Base-by-base conservation (phyloP, 1,140 invertebrate species). In the Drosophila athabasca region DNA sequence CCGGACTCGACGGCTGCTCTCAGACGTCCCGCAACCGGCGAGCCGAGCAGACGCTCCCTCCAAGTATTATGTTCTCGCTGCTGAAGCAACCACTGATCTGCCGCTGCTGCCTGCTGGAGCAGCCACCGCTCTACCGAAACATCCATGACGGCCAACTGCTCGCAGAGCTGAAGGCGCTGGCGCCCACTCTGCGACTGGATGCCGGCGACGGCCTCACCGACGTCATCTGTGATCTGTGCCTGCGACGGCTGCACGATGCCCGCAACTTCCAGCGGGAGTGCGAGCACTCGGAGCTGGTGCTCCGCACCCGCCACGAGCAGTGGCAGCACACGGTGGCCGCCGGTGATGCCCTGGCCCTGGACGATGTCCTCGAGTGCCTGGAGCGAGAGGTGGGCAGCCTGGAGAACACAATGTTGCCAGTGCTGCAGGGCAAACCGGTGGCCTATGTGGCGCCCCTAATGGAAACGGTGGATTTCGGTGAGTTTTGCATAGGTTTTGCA, bases 51-150 rank as follows among this genome's bases (percentile, higher is more conserved):
- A 82, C 79, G 76, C 59, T 26, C 24, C 50, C 51, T 44, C 39
- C 19, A 70, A 83, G 72, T 83, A 87, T 76, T 88, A 85, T 89
- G 83, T 83, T 88, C 59, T 74, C 83, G 61, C 76, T 89, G 50
- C 55, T 74, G 48, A 66, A 68, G 54, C 64, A 66, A 31, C 74
- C 53, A 13, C 81, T 67, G 60, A 29, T 88, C 11, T 90, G 90
- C 55, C 90, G 90, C 41, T 90, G 90, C 54, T 90, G 90, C 24
- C 53, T 90, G 48, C 31, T 59, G 11, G 90, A 90, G 53, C 74
- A 90, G 50, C 85, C 90, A 44, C 45, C 62, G 6, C 53, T 67
- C 5, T 81, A 65, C 15, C 83, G 90, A 49, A 74, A 57, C 19
- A 70, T 90, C 0, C 45, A 85, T 19, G 84, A 84, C 26, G 74